These are phyloP conservation scores for Meriones unguiculatus DNA, from an alignment of 2,113 vertebrate species.

Conservation along the genomic window DNA sequence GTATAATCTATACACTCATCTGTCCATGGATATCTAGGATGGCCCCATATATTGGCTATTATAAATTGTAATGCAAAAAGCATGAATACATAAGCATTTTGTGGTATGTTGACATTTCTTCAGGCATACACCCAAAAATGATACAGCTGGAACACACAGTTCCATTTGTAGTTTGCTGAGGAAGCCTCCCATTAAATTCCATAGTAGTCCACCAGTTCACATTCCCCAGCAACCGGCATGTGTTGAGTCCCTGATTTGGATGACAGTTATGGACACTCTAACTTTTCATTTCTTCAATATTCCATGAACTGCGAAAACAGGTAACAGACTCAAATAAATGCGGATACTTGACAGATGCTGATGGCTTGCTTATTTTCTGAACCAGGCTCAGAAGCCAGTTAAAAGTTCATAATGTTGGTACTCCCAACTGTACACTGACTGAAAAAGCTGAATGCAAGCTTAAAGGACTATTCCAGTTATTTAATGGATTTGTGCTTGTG, in stretches of 20 bases:
- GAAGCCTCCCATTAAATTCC: background rate
- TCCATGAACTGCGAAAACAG: background rate
- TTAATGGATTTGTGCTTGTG: background rate
- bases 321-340: background rate
- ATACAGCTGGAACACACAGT: background rate
- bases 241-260: background rate
- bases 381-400: background rate
- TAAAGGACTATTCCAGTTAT: background rate
- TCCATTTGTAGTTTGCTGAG: background rate
- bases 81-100: background rate
- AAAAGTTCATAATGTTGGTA: background rate
- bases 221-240: background rate
- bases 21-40: background rate
- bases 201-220: background rate
- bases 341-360: background rate
- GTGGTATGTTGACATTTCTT: background rate
- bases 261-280: background rate
- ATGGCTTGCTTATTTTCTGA: background rate
- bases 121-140: background rate
- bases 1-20: background rate
- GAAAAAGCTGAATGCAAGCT: background rate
- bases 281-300: background rate
- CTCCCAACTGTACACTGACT: background rate
- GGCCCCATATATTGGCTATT: background rate
- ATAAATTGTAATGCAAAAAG: too few species aligned